Evolutionary conservation across 2,888 invertebrate genomes (phyloP).

Genomic region (Agrotis exclamationis): DNA sequence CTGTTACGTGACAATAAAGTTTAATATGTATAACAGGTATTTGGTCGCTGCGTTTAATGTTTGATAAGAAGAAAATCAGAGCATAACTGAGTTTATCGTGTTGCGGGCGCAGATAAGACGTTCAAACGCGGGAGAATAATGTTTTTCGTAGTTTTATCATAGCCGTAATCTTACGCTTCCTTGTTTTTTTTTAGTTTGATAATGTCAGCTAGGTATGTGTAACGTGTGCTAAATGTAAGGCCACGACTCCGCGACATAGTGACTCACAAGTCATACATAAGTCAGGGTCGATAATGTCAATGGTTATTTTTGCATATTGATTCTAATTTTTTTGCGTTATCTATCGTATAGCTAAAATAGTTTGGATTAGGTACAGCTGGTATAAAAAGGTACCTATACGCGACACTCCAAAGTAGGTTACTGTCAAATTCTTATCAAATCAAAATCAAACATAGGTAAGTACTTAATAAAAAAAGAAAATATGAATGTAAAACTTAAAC

Average conservation of each 20-base stretch:
- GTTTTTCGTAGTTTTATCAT: conserved; percentile 47
- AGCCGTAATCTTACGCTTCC: conserved; percentile 45
- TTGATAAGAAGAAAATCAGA: conserved; percentile 60
- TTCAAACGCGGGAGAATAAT: conserved; percentile 45
- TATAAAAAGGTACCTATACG: too few species aligned
- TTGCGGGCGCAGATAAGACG: conserved; percentile 52
- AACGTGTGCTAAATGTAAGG: conserved; percentile 27
- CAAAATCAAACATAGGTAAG: too few species aligned
- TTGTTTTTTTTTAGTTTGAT: conserved; percentile 36
- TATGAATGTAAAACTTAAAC: too few species aligned
- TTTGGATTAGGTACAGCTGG: conserved; percentile 5
- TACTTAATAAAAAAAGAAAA: too few species aligned
- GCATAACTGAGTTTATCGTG: conserved; percentile 54
- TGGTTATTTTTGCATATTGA: conserved; percentile 24
- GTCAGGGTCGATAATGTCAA: conserved; percentile 12
- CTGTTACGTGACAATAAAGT: conserved; percentile 35
- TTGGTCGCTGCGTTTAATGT: conserved; percentile 27
- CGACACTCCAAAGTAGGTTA: too few species aligned
- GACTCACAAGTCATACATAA: conserved; percentile 22
- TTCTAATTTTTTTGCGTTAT: neutral
- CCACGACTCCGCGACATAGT: conserved; percentile 19
- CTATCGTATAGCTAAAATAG: neutral
- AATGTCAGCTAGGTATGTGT: conserved; percentile 8
- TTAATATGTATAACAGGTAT: conserved; percentile 21
- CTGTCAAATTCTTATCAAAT: too few species aligned